Conservation (phyloP, 2,797 vertebrate genomes). For the Erethizon dorsatum region DNA sequence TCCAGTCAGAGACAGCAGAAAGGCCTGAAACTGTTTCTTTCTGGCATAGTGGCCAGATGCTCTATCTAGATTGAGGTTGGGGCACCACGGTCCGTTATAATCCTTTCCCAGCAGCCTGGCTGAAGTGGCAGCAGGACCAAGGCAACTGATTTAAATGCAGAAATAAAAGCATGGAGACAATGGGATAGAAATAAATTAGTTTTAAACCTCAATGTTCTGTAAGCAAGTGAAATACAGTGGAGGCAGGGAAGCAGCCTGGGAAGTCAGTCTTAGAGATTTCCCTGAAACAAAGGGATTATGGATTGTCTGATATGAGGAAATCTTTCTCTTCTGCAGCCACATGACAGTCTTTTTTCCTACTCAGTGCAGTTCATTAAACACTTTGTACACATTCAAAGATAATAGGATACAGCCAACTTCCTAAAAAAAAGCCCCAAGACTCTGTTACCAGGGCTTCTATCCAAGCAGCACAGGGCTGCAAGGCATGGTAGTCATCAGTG, state of each 20-base stretch:
- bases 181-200: slow-evolving; percentile 84
- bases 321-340: slow-evolving; percentile 44
- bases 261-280: slow-evolving; percentile 81
- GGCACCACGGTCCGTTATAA: not conserved
- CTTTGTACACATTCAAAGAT: slow-evolving; percentile 48
- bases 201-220: slow-evolving; percentile 78
- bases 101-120: slow-evolving; percentile 82
- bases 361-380: slow-evolving; percentile 57
- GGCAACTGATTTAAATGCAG: slow-evolving; percentile 85
- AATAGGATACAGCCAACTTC: slow-evolving; percentile 67
- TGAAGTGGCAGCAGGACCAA: slow-evolving; percentile 80
- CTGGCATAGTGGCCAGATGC: slow-evolving; percentile 68
- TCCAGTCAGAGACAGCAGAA: slow-evolving; percentile 66
- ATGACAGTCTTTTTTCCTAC: slow-evolving; percentile 39
- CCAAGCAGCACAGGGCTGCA: not conserved
- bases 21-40: not conserved
- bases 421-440: slow-evolving; percentile 59
- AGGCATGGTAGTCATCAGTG: not conserved
- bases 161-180: slow-evolving; percentile 84
- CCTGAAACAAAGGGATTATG: slow-evolving; percentile 76
- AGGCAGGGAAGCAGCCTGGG: slow-evolving; percentile 73
- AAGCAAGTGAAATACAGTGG: slow-evolving; percentile 61
- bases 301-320: slow-evolving; percentile 38
- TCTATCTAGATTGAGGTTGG: slow-evolving; percentile 61
- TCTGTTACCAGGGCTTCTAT: not conserved